Percentiles rank a stretch among this genome's conserved stretches.
phyloP scores from a whole-genome alignment of 2,113 vertebrate species.

The Orycteropus afer region DNA sequence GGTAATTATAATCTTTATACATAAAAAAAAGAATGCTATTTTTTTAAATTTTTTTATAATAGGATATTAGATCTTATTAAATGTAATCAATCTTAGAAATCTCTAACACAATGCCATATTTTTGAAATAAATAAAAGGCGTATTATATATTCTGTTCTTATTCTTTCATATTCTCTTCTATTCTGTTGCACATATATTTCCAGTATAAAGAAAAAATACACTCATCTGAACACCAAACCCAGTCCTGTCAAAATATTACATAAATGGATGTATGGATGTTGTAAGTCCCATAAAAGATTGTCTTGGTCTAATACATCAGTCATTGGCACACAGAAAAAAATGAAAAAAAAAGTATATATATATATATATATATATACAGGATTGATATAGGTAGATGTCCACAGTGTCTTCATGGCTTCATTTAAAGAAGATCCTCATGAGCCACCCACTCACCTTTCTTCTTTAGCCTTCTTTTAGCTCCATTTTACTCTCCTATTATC shows the following conservation, averaged over 20 bases:
- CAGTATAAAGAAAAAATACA: background rate
- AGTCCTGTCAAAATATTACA: background rate
- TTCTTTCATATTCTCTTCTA: background rate
- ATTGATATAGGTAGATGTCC: background rate
- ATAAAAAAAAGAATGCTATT: background rate
- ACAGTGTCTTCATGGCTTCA: background rate
- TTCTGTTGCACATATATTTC: background rate
- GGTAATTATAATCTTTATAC: background rate
- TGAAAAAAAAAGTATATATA: background rate
- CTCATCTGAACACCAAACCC: background rate
- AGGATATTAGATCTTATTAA: background rate
- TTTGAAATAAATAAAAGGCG: background rate
- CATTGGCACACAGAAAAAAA: background rate
- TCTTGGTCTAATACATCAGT: background rate
- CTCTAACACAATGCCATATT: background rate
- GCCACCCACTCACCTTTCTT: rapidly evolving
- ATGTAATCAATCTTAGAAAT: background rate
- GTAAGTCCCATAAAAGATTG: background rate
- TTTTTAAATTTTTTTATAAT: background rate
- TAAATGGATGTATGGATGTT: background rate
- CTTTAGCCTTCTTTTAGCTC: background rate
- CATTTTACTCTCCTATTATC: background rate
- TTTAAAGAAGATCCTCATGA: background rate
- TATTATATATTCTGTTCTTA: background rate
- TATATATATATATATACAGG: background rate